Percentiles rank a stretch among this genome's conserved stretches.
These are phyloP conservation scores for Oncorhynchus masou DNA, from an alignment of 2,113 vertebrate species.

Conservation along the genomic window DNA sequence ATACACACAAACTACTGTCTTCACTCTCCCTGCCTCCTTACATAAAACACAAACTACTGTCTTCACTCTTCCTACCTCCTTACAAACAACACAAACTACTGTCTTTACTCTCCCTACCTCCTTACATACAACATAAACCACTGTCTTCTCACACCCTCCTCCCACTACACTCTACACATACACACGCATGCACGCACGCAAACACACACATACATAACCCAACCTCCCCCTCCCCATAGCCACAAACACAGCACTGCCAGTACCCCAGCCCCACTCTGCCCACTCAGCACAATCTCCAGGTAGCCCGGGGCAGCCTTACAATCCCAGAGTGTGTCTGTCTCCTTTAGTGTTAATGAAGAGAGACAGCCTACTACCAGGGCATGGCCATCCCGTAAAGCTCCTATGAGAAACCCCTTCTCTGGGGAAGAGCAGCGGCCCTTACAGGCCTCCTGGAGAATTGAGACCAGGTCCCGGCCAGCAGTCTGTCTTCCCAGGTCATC, in stretches of 20 bases:
- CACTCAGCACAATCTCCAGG: conserved; percentile 63
- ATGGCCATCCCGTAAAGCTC: conserved; percentile 45
- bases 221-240: conserved; percentile 4
- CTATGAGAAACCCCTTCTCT: conserved; percentile 24
- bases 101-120: neutral
- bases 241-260: conserved; percentile 48
- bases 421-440: neutral
- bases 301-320: conserved; percentile 62
- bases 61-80: too few species aligned
- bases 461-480: conserved; percentile 68
- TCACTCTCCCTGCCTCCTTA: too few species aligned
- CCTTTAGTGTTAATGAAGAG: conserved; percentile 63
- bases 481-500: conserved; percentile 73
- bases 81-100: too few species aligned
- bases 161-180: neutral
- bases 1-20: too few species aligned
- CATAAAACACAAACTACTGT: too few species aligned
- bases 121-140: neutral
- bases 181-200: neutral
- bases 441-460: conserved; percentile 51
- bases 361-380: conserved; percentile 59
- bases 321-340: conserved; percentile 39
- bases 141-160: neutral
- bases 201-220: neutral
- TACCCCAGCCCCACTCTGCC: conserved; percentile 53